Conservation (phyloP, 1,140 invertebrate genomes). For the Diplogasteroides magnus region DNA sequence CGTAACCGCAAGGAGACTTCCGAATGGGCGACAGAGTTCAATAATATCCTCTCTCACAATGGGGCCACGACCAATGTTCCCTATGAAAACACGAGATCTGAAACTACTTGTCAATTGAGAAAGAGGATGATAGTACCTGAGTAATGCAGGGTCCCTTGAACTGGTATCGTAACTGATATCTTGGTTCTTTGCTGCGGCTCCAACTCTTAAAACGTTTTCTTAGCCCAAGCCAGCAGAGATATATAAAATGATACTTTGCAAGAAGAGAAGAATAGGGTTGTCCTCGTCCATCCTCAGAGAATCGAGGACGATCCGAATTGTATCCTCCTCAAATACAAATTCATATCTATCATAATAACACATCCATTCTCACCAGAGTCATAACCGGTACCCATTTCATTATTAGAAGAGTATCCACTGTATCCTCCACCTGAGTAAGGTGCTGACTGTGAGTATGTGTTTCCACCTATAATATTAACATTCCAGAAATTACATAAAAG, state of each 20-base stretch:
- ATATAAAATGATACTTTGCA: constrained; percentile 1
- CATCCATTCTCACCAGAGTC: too few species aligned
- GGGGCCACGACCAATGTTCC: constrained; percentile 12
- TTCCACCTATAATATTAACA: too few species aligned
- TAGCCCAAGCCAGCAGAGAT: background rate
- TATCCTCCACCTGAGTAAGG: too few species aligned
- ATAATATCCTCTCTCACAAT: constrained; percentile 25
- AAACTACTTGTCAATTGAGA: background rate
- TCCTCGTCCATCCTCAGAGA: constrained; percentile 21
- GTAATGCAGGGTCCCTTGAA: constrained; percentile 20
- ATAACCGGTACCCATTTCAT: too few species aligned
- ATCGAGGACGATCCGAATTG: too few species aligned
- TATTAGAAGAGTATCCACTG: too few species aligned
- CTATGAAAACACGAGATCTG: constrained; percentile 29
- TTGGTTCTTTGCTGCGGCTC: constrained; percentile 9
- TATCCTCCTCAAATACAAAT: too few species aligned
- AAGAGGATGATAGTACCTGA: constrained; percentile 5
- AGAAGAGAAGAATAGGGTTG: constrained; percentile 20
- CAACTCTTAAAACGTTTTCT: constrained; percentile 11
- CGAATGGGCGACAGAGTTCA: constrained; percentile 24
- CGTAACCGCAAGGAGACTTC: constrained; percentile 21
- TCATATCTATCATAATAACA: too few species aligned
- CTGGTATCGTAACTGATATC: constrained; percentile 28
- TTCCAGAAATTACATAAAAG: too few species aligned
- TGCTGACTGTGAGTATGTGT: too few species aligned